Evolutionary conservation across 1,140 invertebrate genomes (phyloP).

Genomic region (Pseudomyrmex gracilis): DNA sequence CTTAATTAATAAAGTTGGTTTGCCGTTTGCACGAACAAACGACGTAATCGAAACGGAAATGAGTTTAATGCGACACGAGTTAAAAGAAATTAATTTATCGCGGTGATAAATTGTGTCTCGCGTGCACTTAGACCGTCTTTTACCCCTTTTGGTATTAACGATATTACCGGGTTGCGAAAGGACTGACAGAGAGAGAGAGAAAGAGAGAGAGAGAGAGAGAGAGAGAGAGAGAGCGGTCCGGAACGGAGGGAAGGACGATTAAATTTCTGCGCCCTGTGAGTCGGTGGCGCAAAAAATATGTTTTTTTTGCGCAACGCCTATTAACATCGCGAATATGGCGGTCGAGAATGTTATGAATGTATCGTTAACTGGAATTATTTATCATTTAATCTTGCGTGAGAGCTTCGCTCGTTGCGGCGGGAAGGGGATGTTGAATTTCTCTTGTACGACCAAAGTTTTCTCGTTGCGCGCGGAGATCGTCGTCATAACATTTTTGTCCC

Average conservation of each 20-base stretch:
- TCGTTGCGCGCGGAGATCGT: not conserved
- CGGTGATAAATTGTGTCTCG: conserved; percentile 66
- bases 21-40: not conserved
- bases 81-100: conserved; percentile 52
- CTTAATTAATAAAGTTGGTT: not conserved
- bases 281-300: not conserved
- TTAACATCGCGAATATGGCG: conserved; percentile 28
- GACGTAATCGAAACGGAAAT: conserved; percentile 1
- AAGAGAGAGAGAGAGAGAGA: no score
- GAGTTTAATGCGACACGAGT: conserved; percentile 39
- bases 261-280: conserved; percentile 57
- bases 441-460: conserved; percentile 39
- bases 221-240: not conserved
- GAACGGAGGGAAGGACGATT: conserved; percentile 41
- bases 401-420: conserved; percentile 33
- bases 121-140: conserved; percentile 69
- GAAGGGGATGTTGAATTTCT: not conserved
- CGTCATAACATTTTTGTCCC: conserved; percentile 39
- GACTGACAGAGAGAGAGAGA: no score
- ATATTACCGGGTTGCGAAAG: conserved; percentile 58
- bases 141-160: conserved; percentile 72
- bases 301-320: not conserved
- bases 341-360: conserved; percentile 7
- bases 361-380: conserved; percentile 57
- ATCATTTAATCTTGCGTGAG: conserved; percentile 55